phyloP scores from a whole-genome alignment of 2,888 invertebrate genomes.

The Therioaphis trifolii region DNA sequence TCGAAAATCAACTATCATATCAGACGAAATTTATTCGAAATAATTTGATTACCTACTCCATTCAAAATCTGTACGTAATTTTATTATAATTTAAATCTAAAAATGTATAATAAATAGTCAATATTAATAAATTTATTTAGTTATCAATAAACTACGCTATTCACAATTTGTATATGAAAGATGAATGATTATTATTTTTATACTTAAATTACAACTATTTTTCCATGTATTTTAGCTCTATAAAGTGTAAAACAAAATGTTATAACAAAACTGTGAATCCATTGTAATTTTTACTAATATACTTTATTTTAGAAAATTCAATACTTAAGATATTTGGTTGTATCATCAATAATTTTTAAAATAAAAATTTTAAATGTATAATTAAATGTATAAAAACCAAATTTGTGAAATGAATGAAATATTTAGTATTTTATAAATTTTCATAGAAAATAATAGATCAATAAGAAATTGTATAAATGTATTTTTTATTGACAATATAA shows the following conservation, averaged over 20 bases:
- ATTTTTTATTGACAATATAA: not conserved
- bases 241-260: not conserved
- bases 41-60: not conserved
- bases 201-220: not conserved
- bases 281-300: not conserved
- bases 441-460: not conserved
- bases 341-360: not conserved
- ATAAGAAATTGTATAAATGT: not conserved
- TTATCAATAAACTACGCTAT: not conserved
- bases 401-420: too few relatives aligned
- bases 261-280: not conserved
- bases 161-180: not conserved
- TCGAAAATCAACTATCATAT: not conserved
- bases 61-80: not conserved
- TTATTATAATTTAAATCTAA: not conserved
- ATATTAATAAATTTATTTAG: not conserved
- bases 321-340: not conserved
- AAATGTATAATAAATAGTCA: not conserved
- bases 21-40: not conserved
- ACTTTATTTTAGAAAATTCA: not conserved
- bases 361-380: not conserved
- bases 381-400: not conserved
- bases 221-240: too few relatives aligned
- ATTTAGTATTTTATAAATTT: not conserved
- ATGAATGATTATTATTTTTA: not conserved